Conservation (phyloP, 2,888 invertebrate species). For the Philhelius pedissequus region DNA sequence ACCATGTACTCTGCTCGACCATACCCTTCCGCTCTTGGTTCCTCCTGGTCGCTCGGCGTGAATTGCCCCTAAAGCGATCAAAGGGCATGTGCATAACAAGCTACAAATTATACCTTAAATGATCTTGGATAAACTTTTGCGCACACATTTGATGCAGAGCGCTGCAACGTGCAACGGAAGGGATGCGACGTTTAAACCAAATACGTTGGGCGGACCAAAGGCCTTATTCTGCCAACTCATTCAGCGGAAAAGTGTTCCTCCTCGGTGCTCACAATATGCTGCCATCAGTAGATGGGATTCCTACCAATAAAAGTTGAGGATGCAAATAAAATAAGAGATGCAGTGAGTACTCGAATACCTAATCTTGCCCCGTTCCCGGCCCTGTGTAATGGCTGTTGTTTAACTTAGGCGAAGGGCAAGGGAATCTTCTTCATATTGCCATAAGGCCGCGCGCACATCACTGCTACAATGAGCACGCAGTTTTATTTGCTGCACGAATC, state of each 20-base stretch:
- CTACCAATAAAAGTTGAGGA: slow-evolving; percentile 41
- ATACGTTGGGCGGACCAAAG: slow-evolving; percentile 8
- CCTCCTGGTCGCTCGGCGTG: background rate
- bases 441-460: slow-evolving; percentile 39
- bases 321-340: slow-evolving; percentile 1
- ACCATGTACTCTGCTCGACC: slow-evolving; percentile 19
- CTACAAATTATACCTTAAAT: slow-evolving; percentile 70
- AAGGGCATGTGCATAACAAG: slow-evolving; percentile 71
- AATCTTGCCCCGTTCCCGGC: background rate
- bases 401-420: background rate
- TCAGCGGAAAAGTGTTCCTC: slow-evolving; percentile 56
- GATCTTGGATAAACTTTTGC: slow-evolving; percentile 69
- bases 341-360: slow-evolving; percentile 6
- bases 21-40: background rate
- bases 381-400: slow-evolving; percentile 28
- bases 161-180: background rate
- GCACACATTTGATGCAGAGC: slow-evolving; percentile 31
- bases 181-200: slow-evolving; percentile 30
- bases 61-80: slow-evolving; percentile 67
- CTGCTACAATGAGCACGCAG: slow-evolving; percentile 58
- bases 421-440: slow-evolving; percentile 7
- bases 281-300: background rate
- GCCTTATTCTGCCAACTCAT: slow-evolving; percentile 34
- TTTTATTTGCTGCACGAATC: slow-evolving; percentile 60
- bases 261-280: background rate